A percentile compares a stretch with the other conserved stretches of the same genome.
Evolutionary conservation across 1,140 invertebrate species (phyloP).

Genomic region (Bombus vancouverensis): DNA sequence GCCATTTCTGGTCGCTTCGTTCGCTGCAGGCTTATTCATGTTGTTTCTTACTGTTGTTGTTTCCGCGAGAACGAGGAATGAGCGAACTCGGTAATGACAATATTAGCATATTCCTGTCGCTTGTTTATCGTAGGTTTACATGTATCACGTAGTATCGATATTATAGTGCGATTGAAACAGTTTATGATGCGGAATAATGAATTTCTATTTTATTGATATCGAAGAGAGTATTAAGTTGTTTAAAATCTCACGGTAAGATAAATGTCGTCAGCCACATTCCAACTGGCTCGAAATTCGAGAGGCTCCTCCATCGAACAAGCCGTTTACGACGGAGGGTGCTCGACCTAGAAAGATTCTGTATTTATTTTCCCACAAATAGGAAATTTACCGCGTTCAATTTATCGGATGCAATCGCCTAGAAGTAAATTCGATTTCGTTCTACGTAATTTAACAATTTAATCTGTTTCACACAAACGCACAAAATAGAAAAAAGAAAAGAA

Average conservation of each 20-base stretch:
- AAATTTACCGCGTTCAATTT: background rate
- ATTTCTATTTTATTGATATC: background rate
- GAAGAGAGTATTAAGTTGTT: background rate
- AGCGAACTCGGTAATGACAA: background rate
- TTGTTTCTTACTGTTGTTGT: slow-evolving; percentile 6
- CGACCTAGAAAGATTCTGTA: slow-evolving; percentile 51
- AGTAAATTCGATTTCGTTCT: background rate
- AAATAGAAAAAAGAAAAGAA: background rate
- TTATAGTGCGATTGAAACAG: background rate
- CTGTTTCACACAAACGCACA: background rate
- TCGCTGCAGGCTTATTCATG: background rate
- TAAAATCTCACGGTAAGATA: background rate
- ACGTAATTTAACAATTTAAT: background rate
- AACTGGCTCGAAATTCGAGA: slow-evolving; percentile 38
- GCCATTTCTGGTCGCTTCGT: background rate
- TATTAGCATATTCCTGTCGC: background rate
- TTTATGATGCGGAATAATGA: background rate
- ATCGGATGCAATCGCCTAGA: background rate
- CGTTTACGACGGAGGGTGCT: slow-evolving; percentile 45
- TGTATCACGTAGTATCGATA: background rate
- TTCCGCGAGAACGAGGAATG: background rate
- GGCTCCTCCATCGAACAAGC: background rate
- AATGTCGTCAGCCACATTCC: background rate
- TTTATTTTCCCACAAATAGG: slow-evolving; percentile 38
- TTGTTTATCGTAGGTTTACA: background rate